Evolutionary conservation across 2,888 invertebrate genomes (phyloP), one percentile per base, ranked within the genome.

Genomic region (Axea sp.): DNA sequence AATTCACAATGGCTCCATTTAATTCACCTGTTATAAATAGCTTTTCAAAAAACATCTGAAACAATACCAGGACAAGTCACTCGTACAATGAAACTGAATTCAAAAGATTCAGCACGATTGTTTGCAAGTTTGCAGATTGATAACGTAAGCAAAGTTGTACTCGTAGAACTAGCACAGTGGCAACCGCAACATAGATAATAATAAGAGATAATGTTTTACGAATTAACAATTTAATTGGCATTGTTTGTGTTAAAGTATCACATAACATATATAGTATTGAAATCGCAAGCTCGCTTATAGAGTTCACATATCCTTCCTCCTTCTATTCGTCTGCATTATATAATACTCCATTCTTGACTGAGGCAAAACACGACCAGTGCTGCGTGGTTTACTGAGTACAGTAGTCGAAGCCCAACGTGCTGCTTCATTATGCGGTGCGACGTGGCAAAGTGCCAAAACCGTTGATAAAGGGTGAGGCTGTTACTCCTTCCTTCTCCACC

Each of bases 351-450:
- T 84, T 83, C 82, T 80, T 78, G 79, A 74, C 80, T 78, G 77
- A 80, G 78, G 83, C 81, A 83, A 83, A 84, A 83, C 82, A 83
- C 79, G 78, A 77, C 77, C 78, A 55, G 76, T 75, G 79, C 81
- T 77, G 77, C 78, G 67, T 64, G 67, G 76, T 72, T 68, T 76
- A 74, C 64, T 64, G 72, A 72, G 72, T 35, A 72, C 68, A 68
- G 69, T 80, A 83, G 82, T 81, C 80, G 79, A 83, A 84, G 82
- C 80, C 82, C 79, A 82, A 79, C 83, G 82, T 80, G 82, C 83
- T 81, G 84, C 85, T 86, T 86, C 83, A 85, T 86, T 85, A 84
- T 86, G 82, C 85, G 84, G 80, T 80, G 80, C 82, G 78, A 81
- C 80, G 81, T 84, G 85, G 85, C 82, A 81, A 81, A 81, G 81